Base-by-base conservation (phyloP, 2,113 vertebrate genomes). In the Sturnus vulgaris region DNA sequence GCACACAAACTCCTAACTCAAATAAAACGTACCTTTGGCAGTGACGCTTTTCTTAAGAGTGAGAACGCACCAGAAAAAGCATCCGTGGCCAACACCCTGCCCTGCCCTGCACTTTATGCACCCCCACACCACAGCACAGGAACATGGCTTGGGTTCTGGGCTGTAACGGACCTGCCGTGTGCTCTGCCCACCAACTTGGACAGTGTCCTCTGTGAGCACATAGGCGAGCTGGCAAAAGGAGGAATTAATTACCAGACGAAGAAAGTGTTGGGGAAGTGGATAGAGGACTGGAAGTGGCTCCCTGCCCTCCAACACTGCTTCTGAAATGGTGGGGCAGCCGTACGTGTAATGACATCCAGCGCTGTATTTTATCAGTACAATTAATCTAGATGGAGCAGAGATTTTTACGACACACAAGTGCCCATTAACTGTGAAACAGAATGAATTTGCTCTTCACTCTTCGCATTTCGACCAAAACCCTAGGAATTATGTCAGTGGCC, bases 301-400 rank as follows among this genome's bases (percentile, higher is more conserved):
- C 61, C 8, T 2, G 2, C 7, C 16, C 37, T 50, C 15, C 46
- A 22, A 0, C 4, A 4, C 22, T 14, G 4, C 9, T 27, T 60
- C 39, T 33, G 23, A 30, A 8, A 27, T 1, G 18, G 37, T 8
- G 46, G 28, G 25, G 7, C 12, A 25, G 4, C 19, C 3, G 10
- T 5, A 21, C 20, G 0, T 7, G 25, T 10, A 13, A 1, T 5
- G 21, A 18, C 1, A 2, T 3, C 30, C 9, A 17, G 21, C 5
- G 7, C 10, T 15, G 19, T 21, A 12, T 37, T 46, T 28, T 60
- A 31, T 23, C 17, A 27, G 6, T 19, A 9, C 28, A 18, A 9
- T 28, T 39, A 7, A 25, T 27, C 9, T 4, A 16, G 8, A 24
- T 1, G 5, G 28, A 46, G 4, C 5, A 19, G 15, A 44, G 15